A percentile compares a stretch with the other conserved stretches of the same genome.
These are phyloP conservation scores for Mesorhabditis spiculigera DNA, from an alignment of 2,888 invertebrate genomes.

Conservation along the genomic window DNA sequence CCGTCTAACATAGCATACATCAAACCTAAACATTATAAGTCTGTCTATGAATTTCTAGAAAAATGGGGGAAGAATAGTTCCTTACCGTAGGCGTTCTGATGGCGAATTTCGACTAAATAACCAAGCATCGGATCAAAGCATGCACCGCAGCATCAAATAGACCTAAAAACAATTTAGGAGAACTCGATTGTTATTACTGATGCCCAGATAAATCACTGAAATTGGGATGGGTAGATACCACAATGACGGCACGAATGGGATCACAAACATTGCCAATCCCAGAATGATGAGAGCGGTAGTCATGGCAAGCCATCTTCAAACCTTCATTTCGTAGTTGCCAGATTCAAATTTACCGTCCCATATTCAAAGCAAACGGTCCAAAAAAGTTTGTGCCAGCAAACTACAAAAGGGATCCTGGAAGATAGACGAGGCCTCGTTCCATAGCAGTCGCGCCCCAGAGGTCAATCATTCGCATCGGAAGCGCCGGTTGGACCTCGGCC, in stretches of 20 bases:
- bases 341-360: background rate
- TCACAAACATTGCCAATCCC: background rate
- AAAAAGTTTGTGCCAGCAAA: background rate
- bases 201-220: background rate
- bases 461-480: background rate
- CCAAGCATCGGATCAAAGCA: conserved; percentile 96
- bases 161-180: conserved; percentile 75
- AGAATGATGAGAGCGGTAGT: background rate
- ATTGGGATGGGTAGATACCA: background rate
- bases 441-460: background rate
- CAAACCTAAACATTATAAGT: conserved; percentile 68
- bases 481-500: background rate
- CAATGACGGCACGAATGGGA: background rate
- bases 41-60: too few species aligned
- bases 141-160: conserved; percentile 99
- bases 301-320: background rate
- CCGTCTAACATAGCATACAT: conserved; percentile 97
- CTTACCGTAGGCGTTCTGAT: conserved; percentile 78
- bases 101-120: conserved; percentile 89
- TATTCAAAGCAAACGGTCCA: background rate
- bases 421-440: background rate
- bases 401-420: background rate
- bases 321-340: background rate
- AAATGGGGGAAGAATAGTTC: background rate
- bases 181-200: background rate